Conservation (phyloP, 1,140 invertebrate species). For the Drosophila sp. region DNA sequence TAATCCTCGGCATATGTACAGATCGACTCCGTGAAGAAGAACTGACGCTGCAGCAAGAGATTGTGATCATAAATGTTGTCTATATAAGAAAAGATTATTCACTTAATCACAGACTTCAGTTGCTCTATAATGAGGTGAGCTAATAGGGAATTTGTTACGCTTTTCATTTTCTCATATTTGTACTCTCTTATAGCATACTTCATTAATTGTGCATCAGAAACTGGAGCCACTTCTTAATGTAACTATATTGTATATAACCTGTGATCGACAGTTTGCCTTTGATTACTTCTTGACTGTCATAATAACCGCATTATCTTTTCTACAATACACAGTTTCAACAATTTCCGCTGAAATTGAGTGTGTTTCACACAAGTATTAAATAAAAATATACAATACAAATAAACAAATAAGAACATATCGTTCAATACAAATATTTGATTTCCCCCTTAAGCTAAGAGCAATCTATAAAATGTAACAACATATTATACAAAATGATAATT, state of each 20-base stretch:
- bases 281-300: conserved; percentile 57
- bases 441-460: too few relatives aligned
- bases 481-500: too few relatives aligned
- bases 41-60: conserved; percentile 54
- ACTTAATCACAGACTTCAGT: neutral
- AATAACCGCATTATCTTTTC: conserved; percentile 52
- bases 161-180: too few relatives aligned
- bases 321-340: conserved; percentile 58
- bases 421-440: too few relatives aligned
- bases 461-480: too few relatives aligned
- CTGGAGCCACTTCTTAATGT: conserved; percentile 56
- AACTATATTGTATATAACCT: conserved; percentile 53
- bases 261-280: conserved; percentile 60
- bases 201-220: conserved; percentile 61
- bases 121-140: conserved; percentile 58
- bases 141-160: too few relatives aligned
- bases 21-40: conserved; percentile 54
- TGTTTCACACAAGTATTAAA: conserved; percentile 52
- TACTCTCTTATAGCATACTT: conserved; percentile 40
- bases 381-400: too few relatives aligned
- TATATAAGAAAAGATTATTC: conserved; percentile 29
- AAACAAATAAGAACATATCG: too few relatives aligned
- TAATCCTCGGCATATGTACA: conserved; percentile 55
- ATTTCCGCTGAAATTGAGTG: conserved; percentile 43
- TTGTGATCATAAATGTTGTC: conserved; percentile 56